Evolutionary conservation across 2,888 invertebrate species (phyloP), one percentile per base, ranked within the genome.

Genomic region (Drosophila melanosoma): DNA sequence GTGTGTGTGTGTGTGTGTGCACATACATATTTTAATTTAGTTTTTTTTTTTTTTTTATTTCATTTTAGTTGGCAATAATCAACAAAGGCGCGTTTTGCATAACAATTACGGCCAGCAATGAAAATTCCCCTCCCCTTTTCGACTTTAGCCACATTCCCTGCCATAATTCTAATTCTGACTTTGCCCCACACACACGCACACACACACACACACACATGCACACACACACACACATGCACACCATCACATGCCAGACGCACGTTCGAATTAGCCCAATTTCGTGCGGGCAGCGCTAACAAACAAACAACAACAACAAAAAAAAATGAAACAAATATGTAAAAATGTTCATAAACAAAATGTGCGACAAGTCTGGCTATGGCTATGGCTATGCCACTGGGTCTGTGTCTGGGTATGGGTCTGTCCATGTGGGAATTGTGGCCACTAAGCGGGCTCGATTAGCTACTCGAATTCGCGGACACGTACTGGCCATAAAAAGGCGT

Each of bases 41-140:
- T 79, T 83, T 83, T 4, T 26, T 26, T 26, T 26, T 26, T 26
- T 29, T 29, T 87, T 91, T 86, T 86, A 91, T 87, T 90, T 91
- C 82, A 85, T 82, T 90, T 86, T 82, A 90, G 91, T 90, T 91
- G 90, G 90, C 90, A 90, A 91, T 90, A 91, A 91, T 91, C 91
- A 84, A 82, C 66, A 59, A 76, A 74, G 76, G 68, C 76, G 87
- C 82, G 87, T 63, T 84, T 81, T 69, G 90, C 91, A 90, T 90
- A 83, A 79, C 79, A 90, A 91, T 80, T 84, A 84, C 66, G 65
- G 63, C 66, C 67, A 68, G 76, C 66, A 86, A 87, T 83, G 84
- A 78, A 76, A 74, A 73, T 38, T 54, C 51, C 49, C 51, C 15
- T 10, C 42, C 53, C 57, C 36, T 33, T 38, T 56, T 56, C 64